phyloP scores from a whole-genome alignment of 2,113 vertebrate genomes.

The Equus przewalskii region DNA sequence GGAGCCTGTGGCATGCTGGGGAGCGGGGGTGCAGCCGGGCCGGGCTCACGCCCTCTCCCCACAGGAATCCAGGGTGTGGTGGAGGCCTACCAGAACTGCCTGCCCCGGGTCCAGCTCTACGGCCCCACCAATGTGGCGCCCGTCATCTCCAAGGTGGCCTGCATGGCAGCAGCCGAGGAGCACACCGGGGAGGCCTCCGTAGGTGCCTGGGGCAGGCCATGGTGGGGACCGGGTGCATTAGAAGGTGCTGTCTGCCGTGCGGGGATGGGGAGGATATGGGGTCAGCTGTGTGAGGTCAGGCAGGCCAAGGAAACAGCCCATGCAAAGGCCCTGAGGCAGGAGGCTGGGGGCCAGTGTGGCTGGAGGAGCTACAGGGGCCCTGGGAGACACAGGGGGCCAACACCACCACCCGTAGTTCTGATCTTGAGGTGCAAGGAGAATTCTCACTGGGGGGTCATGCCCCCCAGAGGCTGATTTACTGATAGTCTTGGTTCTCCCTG shows the following conservation, averaged over 20 bases:
- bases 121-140: conserved; percentile 98
- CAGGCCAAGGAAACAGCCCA: background rate
- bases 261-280: accelerated
- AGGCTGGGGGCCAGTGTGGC: background rate
- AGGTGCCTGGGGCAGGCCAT: conserved; percentile 61
- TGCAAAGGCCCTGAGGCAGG: background rate
- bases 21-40: accelerated
- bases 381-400: background rate
- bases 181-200: conserved; percentile 95
- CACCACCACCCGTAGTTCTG: background rate
- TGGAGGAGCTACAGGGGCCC: background rate
- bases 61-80: conserved; percentile 96
- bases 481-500: too few species aligned
- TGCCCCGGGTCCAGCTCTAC: conserved; percentile 97
- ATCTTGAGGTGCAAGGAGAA: background rate
- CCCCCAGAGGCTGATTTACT: background rate
- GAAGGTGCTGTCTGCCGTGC: accelerated
- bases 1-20: background rate
- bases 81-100: conserved; percentile 97
- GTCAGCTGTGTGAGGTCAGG: accelerated
- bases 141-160: conserved; percentile 96
- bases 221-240: accelerated
- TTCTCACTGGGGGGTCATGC: background rate
- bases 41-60: background rate
- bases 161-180: conserved; percentile 92